Conservation (phyloP, 1,140 invertebrate genomes). For the Harpegnathos saltator region DNA sequence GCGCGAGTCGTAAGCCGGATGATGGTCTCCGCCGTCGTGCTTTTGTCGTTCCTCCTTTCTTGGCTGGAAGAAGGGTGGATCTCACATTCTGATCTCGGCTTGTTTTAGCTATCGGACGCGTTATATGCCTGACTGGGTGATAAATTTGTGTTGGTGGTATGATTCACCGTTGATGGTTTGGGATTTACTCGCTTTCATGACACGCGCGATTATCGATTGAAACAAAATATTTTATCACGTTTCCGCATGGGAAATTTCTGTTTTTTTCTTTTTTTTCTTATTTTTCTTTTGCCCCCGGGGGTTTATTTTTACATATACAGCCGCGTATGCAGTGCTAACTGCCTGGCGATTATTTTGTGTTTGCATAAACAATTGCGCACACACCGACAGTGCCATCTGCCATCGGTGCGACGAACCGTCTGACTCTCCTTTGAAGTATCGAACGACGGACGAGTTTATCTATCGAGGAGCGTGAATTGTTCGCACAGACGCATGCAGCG, state of each 20-base stretch:
- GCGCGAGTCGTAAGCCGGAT: background rate
- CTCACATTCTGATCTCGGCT: too few species aligned
- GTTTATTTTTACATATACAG: too few species aligned
- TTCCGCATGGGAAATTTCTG: background rate
- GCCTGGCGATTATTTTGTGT: background rate
- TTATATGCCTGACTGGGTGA: background rate
- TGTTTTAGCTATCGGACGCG: too few species aligned
- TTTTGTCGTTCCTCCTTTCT: background rate
- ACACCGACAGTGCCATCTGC: constrained; percentile 39
- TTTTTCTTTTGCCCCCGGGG: too few species aligned
- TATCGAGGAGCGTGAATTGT: constrained; percentile 22
- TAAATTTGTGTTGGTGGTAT: background rate
- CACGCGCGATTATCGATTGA: background rate
- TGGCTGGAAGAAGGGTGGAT: background rate
- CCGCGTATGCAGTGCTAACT: too few species aligned
- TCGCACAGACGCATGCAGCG: background rate
- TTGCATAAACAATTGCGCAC: background rate
- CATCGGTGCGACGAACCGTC: background rate
- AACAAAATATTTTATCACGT: too few species aligned
- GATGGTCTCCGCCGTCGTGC: too few species aligned
- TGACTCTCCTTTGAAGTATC: constrained; percentile 14
- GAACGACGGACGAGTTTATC: constrained; percentile 11
- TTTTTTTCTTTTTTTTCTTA: background rate
- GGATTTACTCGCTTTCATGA: background rate
- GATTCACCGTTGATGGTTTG: too few species aligned